Evolutionary conservation across 2,797 vertebrate species (phyloP), one percentile per base, ranked within the genome.

Genomic region (Hozukius guyotensis): DNA sequence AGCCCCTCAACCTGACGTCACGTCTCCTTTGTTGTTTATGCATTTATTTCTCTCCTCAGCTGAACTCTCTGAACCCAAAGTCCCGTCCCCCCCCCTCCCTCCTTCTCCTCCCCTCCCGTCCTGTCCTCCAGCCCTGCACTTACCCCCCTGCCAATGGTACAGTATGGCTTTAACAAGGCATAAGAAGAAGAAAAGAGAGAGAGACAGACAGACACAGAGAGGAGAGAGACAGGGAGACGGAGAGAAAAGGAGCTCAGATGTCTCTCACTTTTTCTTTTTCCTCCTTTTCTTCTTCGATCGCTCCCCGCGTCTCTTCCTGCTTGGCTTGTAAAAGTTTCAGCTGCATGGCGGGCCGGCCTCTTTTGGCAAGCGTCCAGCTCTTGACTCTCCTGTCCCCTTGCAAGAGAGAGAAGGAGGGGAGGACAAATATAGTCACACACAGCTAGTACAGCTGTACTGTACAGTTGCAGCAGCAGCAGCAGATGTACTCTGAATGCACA

Each of bases 21-120:
- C 83, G 65, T 88, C 91, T 94, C 93, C 94, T 95, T 95, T 95
- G 95, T 96, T 95, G 94, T 95, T 95, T 95, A 95, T 95, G 93
- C 94, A 96, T 95, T 95, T 94, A 95, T 95, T 95, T 95, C 92
- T 94, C 93, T 93, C 93, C 93, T 94, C 91, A 94, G 87, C 90
- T 94, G 94, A 94, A 95, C 93, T 88, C 93, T 93, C 90, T 94
- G 94, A 94, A 94, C 93, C 88, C 91, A 82, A 84, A 9, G 85
- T 55, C 88, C 84, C 78, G 10, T 65, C 67, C 78, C 68, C 46
- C 36, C 52, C 22, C 67, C 71, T 78, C 77, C 79, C 68, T 27
- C 67, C 71, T 81, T 59, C 69, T 31, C 67, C 71, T 81, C 77
- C 79, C 70, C 83, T 84, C 85, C 90, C 86, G 2, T 75, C 84